Base-by-base conservation (phyloP, 1,140 invertebrate species). In the Saccostrea glomerata region DNA sequence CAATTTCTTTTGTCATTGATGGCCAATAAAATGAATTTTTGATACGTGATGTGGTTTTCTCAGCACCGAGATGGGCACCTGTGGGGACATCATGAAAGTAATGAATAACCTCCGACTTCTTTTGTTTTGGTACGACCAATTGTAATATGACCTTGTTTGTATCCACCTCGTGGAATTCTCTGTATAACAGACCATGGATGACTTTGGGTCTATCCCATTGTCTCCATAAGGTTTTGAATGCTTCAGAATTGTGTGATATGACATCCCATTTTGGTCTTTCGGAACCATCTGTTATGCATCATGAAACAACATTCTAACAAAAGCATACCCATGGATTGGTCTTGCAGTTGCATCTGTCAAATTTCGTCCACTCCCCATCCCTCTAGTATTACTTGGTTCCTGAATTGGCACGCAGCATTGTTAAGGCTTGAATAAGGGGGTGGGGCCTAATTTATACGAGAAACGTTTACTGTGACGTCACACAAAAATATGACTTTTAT, bases 21-120 rank as follows among this genome's bases (percentile, higher is more conserved):
- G 82, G 77, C 88, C 90, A 90, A 60, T 89, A 89, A 25, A 87
- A 90, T 11, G 17, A 63, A 12, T 60, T 23, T 70, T 83, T 87
- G 4, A 90, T 73, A 17, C 30, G 83, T n/a, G n/a, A n/a, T n/a
- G n/a, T n/a, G n/a, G n/a, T n/a, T n/a, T n/a, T n/a, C n/a, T n/a
- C n/a, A n/a, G n/a, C n/a, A n/a, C n/a, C n/a, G n/a, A n/a, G n/a
- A n/a, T n/a, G n/a, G n/a, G n/a, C n/a, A n/a, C n/a, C n/a, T n/a
- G n/a, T n/a, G n/a, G n/a, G n/a, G n/a, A n/a, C n/a, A n/a, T n/a
- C n/a, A n/a, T n/a, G n/a, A n/a, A n/a, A n/a, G n/a, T n/a, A n/a
- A n/a, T n/a, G n/a, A n/a, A n/a, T n/a, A n/a, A n/a, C n/a, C n/a
- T n/a, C n/a, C 55, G 63, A 6, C 47, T n/a, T 84, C 25, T 86